A percentile compares a stretch with the other conserved stretches of the same genome.
These are phyloP conservation scores for Helicolenus hilgendorfi DNA, from an alignment of 2,797 vertebrate genomes.

Conservation along the genomic window DNA sequence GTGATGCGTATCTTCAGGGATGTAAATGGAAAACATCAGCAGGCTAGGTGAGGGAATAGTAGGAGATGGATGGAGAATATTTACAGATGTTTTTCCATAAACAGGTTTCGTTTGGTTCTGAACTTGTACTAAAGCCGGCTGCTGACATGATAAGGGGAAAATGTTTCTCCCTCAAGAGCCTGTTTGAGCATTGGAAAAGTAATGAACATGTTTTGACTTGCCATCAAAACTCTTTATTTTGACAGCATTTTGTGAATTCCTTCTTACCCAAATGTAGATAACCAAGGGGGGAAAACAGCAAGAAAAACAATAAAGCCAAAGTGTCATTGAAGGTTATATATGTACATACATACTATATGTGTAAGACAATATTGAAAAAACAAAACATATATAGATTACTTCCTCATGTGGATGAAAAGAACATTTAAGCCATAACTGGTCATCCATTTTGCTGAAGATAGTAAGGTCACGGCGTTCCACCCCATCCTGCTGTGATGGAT, in stretches of 20 bases:
- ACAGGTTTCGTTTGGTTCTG: neutral
- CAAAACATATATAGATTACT: neutral
- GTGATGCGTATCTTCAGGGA: neutral
- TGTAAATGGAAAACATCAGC: neutral
- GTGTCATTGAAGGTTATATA: neutral
- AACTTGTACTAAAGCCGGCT: neutral
- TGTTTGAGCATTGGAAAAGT: neutral
- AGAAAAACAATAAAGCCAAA: neutral
- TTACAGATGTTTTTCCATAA: neutral
- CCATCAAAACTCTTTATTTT: neutral
- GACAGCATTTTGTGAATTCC: neutral
- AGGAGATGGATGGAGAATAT: neutral
- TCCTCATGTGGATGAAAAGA: conserved; percentile 14
- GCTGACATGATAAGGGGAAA: neutral
- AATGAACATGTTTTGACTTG: conserved; percentile 4
- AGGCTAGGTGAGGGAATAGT: neutral
- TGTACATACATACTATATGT: neutral
- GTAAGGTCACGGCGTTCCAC: conserved; percentile 12
- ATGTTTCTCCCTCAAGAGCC: neutral
- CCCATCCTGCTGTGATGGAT: conserved; percentile 46
- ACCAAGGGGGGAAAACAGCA: neutral
- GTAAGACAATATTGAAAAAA: neutral
- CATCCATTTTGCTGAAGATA: conserved; percentile 24
- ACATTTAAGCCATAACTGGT: conserved; percentile 20
- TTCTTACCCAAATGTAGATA: neutral